Evolutionary conservation across 2,888 invertebrate species (phyloP), one percentile per base, ranked within the genome.

Genomic region (Saturnia japonica): DNA sequence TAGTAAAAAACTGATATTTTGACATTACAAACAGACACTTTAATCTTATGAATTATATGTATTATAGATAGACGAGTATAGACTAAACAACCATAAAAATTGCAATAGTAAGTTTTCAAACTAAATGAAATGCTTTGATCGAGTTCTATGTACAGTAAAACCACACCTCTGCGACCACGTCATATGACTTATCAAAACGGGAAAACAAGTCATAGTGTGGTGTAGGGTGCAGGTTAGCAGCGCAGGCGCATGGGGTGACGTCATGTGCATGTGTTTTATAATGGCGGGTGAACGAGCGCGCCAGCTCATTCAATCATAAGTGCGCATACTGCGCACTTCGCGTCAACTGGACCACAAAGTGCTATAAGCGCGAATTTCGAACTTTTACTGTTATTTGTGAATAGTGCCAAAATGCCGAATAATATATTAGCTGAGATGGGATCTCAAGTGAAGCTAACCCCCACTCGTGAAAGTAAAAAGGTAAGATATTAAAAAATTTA

Each of bases 351-450:
- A 79, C 79, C 82, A 81, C 77, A 75, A 71, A 79, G 78, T 76
- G 76, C 75, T 73, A 79, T 74, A 74, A 79, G 75, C 83, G 84
- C 85, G 81, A 82, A 83, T 78, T 80, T 78, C 79, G 70, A 73
- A 78, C 74, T 77, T 74, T 74, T 73, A 68, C 67, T 72, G 19
- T 54, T 74, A 76, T 77, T 80, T 79, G 83, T 73, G 78, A 72
- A 81, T 78, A 76, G 75, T 78, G 79, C 75, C 85, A 91, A 85
- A 75, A 93, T 93, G 93, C 89, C 93, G 84, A 92, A 91, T 80
- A 92, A 93, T 77, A 91, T 93, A 70, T 82, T 93, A 79, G 92
- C 91, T 51, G 93, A 93, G 81, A 91, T 93, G 93, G 93, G 93
- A 82, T 93, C 93, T 85, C 93, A 93, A 78, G 93, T 93, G 87